Percentiles rank a stretch among this genome's conserved stretches.
Conservation (phyloP, 53 echinoderm and acorn worm species). For the Astropecten irregularis region DNA sequence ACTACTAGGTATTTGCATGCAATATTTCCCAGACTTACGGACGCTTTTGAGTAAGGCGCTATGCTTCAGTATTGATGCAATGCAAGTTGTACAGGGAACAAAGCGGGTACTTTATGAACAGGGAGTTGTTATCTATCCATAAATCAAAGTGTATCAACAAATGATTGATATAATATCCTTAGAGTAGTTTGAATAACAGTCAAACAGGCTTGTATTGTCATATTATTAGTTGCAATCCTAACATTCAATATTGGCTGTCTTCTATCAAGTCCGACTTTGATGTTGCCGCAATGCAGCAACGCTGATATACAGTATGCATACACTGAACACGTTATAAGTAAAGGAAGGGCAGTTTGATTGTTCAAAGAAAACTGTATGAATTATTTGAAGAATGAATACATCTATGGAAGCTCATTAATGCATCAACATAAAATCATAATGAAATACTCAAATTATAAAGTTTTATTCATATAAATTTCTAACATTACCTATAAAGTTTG, state of each 20-base stretch:
- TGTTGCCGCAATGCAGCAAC: not conserved
- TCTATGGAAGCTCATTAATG: too few species aligned
- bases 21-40: not conserved
- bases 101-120: not conserved
- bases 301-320: too few species aligned
- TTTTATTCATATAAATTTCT: too few species aligned
- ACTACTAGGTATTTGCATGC: not conserved
- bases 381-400: too few species aligned
- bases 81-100: too few species aligned
- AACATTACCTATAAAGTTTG: too few species aligned
- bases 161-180: slow-evolving; percentile 17
- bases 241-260: slow-evolving; percentile 28
- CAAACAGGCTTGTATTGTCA: slow-evolving; percentile 14
- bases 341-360: too few species aligned
- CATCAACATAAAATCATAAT: too few species aligned
- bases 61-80: not conserved
- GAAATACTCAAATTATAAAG: too few species aligned
- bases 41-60: not conserved
- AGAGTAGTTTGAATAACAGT: slow-evolving; percentile 20
- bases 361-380: too few species aligned
- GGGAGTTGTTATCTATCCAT: not conserved
- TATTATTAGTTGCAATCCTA: slow-evolving; percentile 21
- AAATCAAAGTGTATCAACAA: not conserved
- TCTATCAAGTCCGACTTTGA: not conserved
- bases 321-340: too few species aligned